Evolutionary conservation across 2,113 vertebrate species (phyloP).

Genomic region (Ginglymostoma cirratum): DNA sequence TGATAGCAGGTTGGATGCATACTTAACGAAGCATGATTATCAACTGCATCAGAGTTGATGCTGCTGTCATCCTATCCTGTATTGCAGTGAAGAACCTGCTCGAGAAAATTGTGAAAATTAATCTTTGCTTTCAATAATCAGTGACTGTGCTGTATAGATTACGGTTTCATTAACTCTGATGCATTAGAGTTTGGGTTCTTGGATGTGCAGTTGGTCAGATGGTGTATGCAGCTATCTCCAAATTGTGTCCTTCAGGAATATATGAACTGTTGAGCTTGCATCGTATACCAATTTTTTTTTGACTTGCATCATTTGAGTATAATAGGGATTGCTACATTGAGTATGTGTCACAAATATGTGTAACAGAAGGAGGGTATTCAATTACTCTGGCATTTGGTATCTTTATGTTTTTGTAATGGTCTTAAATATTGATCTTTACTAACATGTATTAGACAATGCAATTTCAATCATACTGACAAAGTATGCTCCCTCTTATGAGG

Average conservation of each 20-base stretch:
- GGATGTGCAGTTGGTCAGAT: neutral
- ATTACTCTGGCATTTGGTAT: neutral
- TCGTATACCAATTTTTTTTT: neutral
- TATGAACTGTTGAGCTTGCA: neutral
- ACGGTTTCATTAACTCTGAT: neutral
- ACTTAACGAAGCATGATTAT: slow-evolving; percentile 23
- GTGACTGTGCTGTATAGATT: neutral
- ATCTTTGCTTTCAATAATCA: neutral
- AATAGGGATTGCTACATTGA: neutral
- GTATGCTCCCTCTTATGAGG: neutral
- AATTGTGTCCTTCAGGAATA: neutral
- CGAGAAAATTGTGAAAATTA: neutral
- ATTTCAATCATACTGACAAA: neutral
- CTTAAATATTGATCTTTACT: neutral
- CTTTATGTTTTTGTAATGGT: neutral
- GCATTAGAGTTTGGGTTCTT: neutral
- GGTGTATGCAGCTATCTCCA: neutral
- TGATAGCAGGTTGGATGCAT: slow-evolving; percentile 22
- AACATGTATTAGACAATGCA: neutral
- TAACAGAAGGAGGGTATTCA: neutral
- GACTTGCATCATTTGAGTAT: neutral
- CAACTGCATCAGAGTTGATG: slow-evolving; percentile 19
- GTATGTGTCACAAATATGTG: neutral
- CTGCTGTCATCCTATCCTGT: neutral
- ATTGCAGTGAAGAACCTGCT: neutral